Percentiles rank a stretch among this genome's conserved stretches.
phyloP scores from a whole-genome alignment of 30 jellyfish, hydroid and myxozoan genomes.

The Haliclystus octoradiatus region DNA sequence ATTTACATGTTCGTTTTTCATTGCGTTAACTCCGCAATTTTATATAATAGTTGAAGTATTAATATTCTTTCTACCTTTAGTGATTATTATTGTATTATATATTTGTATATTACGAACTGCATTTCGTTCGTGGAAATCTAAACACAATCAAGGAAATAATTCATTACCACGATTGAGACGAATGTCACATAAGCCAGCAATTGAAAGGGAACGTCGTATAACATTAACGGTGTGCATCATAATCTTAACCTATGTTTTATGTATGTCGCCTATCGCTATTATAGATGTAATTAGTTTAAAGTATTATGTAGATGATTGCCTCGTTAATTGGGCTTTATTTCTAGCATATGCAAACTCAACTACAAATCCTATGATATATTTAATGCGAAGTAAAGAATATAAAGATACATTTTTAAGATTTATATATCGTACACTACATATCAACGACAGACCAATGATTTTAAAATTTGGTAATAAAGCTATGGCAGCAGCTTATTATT shows the following conservation, averaged over 20 bases:
- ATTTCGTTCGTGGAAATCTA: not conserved
- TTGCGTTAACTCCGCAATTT: constrained; percentile 23
- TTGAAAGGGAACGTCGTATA: not conserved
- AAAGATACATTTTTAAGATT: not conserved
- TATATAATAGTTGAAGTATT: constrained; percentile 12
- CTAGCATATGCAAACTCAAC: not conserved
- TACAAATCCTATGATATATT: not conserved
- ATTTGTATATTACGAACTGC: constrained; percentile 12
- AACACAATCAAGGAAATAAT: not conserved
- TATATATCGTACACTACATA: too few relatives aligned
- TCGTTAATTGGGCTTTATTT: not conserved
- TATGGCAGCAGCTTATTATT: too few relatives aligned
- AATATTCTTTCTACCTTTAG: constrained; percentile 41
- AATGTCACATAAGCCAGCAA: too few relatives aligned
- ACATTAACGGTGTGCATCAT: constrained; percentile 18
- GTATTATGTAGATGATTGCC: not conserved
- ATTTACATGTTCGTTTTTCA: constrained; percentile 22
- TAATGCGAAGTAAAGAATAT: not conserved
- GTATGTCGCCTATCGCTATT: constrained; percentile 28
- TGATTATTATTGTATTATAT: constrained; percentile 17
- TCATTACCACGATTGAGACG: not conserved
- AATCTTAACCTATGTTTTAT: constrained; percentile 9
- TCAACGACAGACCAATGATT: too few relatives aligned
- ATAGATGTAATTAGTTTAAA: constrained; percentile 17
- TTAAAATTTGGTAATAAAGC: too few relatives aligned